Conservation (phyloP, 2,888 invertebrate species). For the Lymantria dispar region DNA sequence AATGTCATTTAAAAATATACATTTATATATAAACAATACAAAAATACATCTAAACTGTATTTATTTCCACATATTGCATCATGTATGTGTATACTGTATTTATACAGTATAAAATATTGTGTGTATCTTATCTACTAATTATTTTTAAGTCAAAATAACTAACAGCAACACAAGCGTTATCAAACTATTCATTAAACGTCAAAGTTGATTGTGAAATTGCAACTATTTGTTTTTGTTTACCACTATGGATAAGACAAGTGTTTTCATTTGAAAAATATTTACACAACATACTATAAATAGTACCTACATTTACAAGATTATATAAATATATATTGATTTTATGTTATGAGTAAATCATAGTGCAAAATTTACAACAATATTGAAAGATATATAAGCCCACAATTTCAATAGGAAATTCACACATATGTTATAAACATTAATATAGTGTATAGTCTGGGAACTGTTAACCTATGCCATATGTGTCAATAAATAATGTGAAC, state of each 20-base stretch:
- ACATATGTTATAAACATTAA: not conserved
- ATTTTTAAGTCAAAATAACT: constrained; percentile 21
- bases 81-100: constrained; percentile 3
- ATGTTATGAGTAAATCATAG: too few species aligned
- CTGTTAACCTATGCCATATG: constrained; percentile 36
- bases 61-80: constrained; percentile 45
- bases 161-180: constrained; percentile 23
- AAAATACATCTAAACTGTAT: not conserved
- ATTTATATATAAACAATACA: not conserved
- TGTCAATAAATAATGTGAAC: constrained; percentile 39
- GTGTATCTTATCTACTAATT: constrained; percentile 35
- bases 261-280: constrained; percentile 14
- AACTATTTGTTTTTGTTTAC: constrained; percentile 35
- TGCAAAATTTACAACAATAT: too few species aligned
- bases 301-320: too few species aligned
- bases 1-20: too few species aligned
- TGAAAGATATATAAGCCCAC: too few species aligned
- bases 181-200: constrained; percentile 32
- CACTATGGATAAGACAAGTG: constrained; percentile 24
- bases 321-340: too few species aligned
- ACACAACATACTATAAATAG: too few species aligned
- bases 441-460: constrained; percentile 9
- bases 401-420: too few species aligned
- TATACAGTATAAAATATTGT: constrained; percentile 32
- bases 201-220: constrained; percentile 23